Conservation (phyloP, 2,888 invertebrate species). For the Drosophila birchii region DNA sequence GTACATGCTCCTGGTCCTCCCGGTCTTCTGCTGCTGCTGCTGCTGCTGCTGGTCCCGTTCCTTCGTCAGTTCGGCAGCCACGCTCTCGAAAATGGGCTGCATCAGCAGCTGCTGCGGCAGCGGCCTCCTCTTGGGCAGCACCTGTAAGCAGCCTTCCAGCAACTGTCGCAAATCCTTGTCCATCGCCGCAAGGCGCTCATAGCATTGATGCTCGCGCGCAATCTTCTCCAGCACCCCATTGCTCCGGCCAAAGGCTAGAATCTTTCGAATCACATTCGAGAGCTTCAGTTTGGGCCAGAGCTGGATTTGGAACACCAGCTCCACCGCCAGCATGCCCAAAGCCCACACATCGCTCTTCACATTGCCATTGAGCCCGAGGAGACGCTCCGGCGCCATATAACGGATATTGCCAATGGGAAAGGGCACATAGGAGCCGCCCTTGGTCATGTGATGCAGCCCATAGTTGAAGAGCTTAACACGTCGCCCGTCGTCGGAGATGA, state of each 20-base stretch:
- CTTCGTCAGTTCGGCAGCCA: neutral
- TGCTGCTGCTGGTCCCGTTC: neutral
- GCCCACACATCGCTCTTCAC: slow-evolving; percentile 97
- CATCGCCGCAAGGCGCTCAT: slow-evolving; percentile 72
- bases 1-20: slow-evolving; percentile 76
- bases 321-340: slow-evolving; percentile 94
- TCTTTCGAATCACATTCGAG: slow-evolving; percentile 89
- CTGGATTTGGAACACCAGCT: slow-evolving; percentile 89
- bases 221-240: slow-evolving; percentile 88
- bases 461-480: slow-evolving; percentile 94
- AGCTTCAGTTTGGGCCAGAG: slow-evolving; percentile 91
- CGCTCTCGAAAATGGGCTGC: slow-evolving; percentile 85
- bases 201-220: slow-evolving; percentile 91
- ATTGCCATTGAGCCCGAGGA: slow-evolving; percentile 88
- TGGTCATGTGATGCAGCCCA: slow-evolving; percentile 97
- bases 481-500: slow-evolving; percentile 88
- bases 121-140: slow-evolving; percentile 88
- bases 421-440: slow-evolving; percentile 92
- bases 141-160: slow-evolving; percentile 90
- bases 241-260: slow-evolving; percentile 86
- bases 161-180: slow-evolving; percentile 84
- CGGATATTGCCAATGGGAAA: slow-evolving; percentile 94
- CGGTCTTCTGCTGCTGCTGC: slow-evolving; percentile 40
- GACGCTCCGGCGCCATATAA: slow-evolving; percentile 93
- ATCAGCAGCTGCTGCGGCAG: slow-evolving; percentile 87